Percentiles rank a stretch among this genome's conserved stretches.
phyloP scores from a whole-genome alignment of 2,113 vertebrate species.

The Beaufortia kweichowensis region DNA sequence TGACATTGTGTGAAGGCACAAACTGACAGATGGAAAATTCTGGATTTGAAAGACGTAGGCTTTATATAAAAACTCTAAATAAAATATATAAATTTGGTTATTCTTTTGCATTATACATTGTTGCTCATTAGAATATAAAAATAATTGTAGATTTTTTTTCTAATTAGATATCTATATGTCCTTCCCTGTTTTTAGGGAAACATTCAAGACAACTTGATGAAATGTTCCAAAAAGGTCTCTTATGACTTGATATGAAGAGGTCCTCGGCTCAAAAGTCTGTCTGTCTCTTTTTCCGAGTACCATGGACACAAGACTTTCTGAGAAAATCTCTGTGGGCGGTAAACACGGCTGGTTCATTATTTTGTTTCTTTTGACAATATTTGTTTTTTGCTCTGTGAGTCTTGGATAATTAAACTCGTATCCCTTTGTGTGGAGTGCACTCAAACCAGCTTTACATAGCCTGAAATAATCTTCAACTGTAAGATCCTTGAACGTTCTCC shows the following conservation, averaged over 20 bases:
- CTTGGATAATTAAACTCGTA: slow-evolving; percentile 27
- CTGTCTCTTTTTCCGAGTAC: not conserved
- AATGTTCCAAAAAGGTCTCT: not conserved
- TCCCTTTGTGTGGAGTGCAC: slow-evolving; percentile 38
- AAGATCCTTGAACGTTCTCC: slow-evolving; percentile 22
- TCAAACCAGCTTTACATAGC: slow-evolving; percentile 26
- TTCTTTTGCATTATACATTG: not conserved
- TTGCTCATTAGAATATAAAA: not conserved
- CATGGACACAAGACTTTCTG: slow-evolving; percentile 20
- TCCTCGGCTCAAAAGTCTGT: slow-evolving; percentile 1
- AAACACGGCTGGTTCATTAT: slow-evolving; percentile 29
- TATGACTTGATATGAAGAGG: slow-evolving; percentile 2
- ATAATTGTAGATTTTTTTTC: not conserved
- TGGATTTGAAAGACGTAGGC: not conserved
- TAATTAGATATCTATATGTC: not conserved
- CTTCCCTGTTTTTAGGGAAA: slow-evolving; percentile 12
- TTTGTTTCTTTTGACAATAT: slow-evolving; percentile 25
- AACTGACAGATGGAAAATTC: not conserved
- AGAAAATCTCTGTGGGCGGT: slow-evolving; percentile 13
- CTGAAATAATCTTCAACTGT: slow-evolving; percentile 32
- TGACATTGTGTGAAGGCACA: not conserved
- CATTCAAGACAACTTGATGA: slow-evolving; percentile 12
- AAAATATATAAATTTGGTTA: too few relatives aligned
- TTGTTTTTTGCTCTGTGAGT: slow-evolving; percentile 24
- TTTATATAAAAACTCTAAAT: too few relatives aligned